Evolutionary conservation across 2,797 vertebrate genomes (phyloP).

Genomic region (Hypotaenidia okinawae): DNA sequence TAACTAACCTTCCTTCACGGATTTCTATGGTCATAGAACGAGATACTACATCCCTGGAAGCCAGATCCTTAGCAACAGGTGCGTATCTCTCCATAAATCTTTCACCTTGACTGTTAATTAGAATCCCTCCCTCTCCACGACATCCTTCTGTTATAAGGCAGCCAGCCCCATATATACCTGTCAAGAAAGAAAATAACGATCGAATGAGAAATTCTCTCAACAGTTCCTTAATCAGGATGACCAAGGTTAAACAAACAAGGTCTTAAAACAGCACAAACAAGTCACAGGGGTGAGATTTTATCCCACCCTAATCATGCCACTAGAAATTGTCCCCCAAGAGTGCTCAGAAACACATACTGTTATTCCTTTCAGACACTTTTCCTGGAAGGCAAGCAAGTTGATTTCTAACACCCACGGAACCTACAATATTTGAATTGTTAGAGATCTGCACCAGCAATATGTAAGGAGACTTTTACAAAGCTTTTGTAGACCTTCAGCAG

Average conservation of each 20-base stretch:
- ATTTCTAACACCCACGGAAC: neutral
- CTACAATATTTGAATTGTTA: neutral
- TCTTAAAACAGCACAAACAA: neutral
- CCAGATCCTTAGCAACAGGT: conserved; percentile 96
- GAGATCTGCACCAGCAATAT: neutral
- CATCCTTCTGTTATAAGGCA: conserved; percentile 98
- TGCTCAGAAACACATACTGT: neutral
- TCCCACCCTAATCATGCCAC: neutral
- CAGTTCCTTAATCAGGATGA: neutral
- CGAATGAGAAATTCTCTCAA: neutral
- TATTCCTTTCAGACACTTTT: neutral
- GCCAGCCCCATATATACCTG: conserved; percentile 97
- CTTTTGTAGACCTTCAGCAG: neutral
- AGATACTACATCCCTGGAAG: conserved; percentile 95
- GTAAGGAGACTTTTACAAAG: neutral
- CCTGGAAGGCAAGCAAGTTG: neutral
- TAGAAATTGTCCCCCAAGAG: neutral
- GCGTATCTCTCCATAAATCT: conserved; percentile 99
- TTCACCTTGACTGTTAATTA: conserved; percentile 97
- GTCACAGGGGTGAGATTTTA: neutral
- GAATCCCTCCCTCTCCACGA: conserved; percentile 96
- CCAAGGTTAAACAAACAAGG: neutral
- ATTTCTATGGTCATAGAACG: conserved; percentile 99
- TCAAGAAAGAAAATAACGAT: neutral
- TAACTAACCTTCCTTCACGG: conserved; percentile 91